phyloP scores from a whole-genome alignment of 2,113 vertebrate genomes.

The Leucopsar rothschildi region DNA sequence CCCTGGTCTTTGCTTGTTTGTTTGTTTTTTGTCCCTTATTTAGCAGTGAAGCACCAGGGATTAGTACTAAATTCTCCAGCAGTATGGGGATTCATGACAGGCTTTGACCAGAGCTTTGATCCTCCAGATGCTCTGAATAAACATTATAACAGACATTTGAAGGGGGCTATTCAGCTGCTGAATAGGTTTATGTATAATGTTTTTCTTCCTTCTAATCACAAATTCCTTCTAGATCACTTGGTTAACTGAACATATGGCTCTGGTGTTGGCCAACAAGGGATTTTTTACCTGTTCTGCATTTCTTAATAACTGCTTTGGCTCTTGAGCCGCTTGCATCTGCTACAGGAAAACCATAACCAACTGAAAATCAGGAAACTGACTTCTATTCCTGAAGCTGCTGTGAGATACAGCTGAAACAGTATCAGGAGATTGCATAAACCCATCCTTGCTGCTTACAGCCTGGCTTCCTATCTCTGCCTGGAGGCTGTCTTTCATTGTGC shows the following conservation, averaged over 20 bases:
- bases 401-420: background rate
- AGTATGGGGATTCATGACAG: background rate
- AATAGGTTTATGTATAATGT: background rate
- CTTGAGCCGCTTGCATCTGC: background rate
- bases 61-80: background rate
- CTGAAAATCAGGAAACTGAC: background rate
- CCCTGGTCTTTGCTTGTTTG: background rate
- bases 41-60: background rate
- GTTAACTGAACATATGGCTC: background rate
- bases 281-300: background rate
- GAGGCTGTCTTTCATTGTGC: background rate
- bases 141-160: background rate
- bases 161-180: background rate
- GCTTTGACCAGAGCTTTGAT: background rate
- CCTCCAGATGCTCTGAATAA: background rate
- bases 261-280: rapidly evolving
- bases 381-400: background rate
- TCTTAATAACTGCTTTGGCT: background rate
- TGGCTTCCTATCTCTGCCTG: background rate
- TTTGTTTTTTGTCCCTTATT: slow-evolving; percentile 22
- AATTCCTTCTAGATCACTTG: background rate
- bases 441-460: background rate
- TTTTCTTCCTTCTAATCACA: background rate
- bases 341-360: background rate
- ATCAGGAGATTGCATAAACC: background rate